Conservation (phyloP, 2,113 vertebrate genomes). For the Lagopus muta region DNA sequence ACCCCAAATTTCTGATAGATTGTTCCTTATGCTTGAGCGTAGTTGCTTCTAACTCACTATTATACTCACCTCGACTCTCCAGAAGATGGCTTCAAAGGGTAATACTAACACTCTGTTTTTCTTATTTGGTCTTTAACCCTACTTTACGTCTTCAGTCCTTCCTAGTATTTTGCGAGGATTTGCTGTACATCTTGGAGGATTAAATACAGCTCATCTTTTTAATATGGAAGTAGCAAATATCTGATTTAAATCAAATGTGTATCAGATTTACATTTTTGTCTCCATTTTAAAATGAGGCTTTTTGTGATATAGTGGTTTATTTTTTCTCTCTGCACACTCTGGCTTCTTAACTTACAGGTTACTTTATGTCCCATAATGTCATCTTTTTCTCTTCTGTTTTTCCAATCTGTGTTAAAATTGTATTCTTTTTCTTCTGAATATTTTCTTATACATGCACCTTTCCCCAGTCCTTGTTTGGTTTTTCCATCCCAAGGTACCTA, state of each 20-base stretch:
- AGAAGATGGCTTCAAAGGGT: neutral
- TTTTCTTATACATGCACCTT: too few relatives aligned
- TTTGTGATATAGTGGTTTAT: neutral
- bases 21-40: fast-evolving
- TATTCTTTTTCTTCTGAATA: neutral
- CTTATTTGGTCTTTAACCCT: neutral
- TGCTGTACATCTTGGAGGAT: fast-evolving
- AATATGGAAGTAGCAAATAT: neutral
- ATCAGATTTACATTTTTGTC: neutral
- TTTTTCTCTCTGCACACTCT: neutral
- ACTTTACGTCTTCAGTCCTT: neutral
- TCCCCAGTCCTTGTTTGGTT: too few relatives aligned
- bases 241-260: neutral
- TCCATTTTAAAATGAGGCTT: neutral
- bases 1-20: neutral
- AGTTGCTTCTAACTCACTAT: neutral
- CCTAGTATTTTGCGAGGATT: neutral
- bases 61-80: neutral
- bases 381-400: neutral
- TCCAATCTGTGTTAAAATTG: fast-evolving
- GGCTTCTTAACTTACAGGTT: neutral
- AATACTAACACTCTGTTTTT: neutral
- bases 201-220: neutral
- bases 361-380: neutral
- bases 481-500: neutral